These are phyloP conservation scores for Pantelozetes paolii DNA, from an alignment of 2,888 invertebrate species.

Conservation along the genomic window DNA sequence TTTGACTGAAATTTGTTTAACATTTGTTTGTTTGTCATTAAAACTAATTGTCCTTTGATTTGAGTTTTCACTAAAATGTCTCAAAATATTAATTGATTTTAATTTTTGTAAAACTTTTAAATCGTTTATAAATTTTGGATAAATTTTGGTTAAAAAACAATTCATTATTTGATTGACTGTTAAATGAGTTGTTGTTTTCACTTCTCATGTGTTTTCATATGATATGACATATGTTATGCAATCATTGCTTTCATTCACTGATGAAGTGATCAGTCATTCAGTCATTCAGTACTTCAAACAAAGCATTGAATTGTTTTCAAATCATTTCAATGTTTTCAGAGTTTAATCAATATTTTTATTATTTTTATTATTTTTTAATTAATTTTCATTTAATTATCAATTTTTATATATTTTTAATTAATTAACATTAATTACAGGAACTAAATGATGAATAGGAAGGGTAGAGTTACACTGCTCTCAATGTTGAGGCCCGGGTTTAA, in stretches of 20 bases:
- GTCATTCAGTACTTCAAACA: too few relatives aligned
- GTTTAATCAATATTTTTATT: background rate
- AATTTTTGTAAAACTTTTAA: background rate
- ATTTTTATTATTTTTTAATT: background rate
- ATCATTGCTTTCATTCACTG: background rate
- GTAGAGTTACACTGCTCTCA: too few relatives aligned
- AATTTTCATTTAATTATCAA: background rate
- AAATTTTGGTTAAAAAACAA: background rate
- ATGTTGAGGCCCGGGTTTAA: too few relatives aligned
- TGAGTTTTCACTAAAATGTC: background rate
- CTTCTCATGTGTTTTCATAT: conserved; percentile 2
- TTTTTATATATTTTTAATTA: background rate
- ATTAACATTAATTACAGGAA: too few relatives aligned
- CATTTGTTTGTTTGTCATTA: background rate
- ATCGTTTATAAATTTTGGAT: background rate
- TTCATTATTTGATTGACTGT: background rate
- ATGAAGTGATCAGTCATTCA: too few relatives aligned
- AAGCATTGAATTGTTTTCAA: background rate
- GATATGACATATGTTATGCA: background rate
- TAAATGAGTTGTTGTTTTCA: too few relatives aligned
- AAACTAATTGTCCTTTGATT: background rate
- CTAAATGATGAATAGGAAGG: too few relatives aligned
- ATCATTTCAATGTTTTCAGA: background rate
- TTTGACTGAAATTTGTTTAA: background rate
- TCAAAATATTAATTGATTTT: background rate